Base-by-base conservation (phyloP, 2,797 vertebrate species). In the Sebastes iracundus region DNA sequence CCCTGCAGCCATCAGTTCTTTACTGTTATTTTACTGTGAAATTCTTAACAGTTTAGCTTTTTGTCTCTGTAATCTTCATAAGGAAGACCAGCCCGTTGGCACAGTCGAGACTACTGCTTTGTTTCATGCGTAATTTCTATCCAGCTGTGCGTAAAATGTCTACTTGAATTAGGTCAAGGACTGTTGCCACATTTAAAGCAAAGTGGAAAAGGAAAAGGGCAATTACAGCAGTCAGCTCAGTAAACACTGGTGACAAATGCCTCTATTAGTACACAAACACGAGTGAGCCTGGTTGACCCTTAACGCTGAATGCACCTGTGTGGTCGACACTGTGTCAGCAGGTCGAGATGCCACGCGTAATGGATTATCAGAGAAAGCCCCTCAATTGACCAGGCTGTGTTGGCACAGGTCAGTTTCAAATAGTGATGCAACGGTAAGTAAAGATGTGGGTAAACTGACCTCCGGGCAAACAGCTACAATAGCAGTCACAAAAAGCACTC, bases 241-340 rank as follows among this genome's bases (percentile, higher is more conserved):
- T 84, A 89, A 93, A 94, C 91, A 93, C 69, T 60, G 1, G 52
- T 90, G 91, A 92, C 88, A 87, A 92, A 93, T 88, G 77, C 25
- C 79, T 82, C 77, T 33, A 72, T 88, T 80, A 32, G 81, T 87
- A 87, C 90, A 90, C 83, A 92, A 89, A 90, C 84, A 93, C 42
- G 63, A 83, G 23, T 27, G 46, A 56, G 59, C 74, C 75, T 69
- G 10, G 79, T 87, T 70, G 79, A 77, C 59, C 66, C 85, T 90
- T 73, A n/a, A 88, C 28, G 82, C 70, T 89, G 83, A 87, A 92
- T 78, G 85, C 89, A 88, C 87, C 85, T 93, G 92, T 94, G 91
- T 92, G 93, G 85, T 92, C 90, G 77, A 86, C 80, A 83, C 79
- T 35, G 81, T 90, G 92, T 87, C 90, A 89, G 87, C 81, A 88